These are phyloP conservation scores for Sipha maydis DNA, from an alignment of 2,888 invertebrate species.

Conservation along the genomic window DNA sequence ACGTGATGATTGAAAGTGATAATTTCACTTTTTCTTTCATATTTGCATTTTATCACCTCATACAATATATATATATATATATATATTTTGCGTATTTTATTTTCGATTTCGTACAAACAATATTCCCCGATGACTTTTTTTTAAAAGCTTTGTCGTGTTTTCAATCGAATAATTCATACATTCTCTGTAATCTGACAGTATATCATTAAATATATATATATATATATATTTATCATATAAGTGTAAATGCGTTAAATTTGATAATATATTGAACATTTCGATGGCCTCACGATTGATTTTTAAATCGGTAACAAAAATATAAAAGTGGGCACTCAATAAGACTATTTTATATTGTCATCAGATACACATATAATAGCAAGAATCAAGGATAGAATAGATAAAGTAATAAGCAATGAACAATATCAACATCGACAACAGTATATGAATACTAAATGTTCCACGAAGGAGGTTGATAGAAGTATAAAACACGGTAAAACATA, in stretches of 20 bases:
- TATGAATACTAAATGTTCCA: too few relatives aligned
- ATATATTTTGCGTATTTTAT: neutral
- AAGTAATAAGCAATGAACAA: too few relatives aligned
- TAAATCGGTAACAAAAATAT: neutral
- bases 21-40: neutral
- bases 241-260: neutral
- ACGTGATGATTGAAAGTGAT: neutral
- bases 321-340: neutral
- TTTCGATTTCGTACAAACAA: neutral
- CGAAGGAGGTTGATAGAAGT: too few relatives aligned
- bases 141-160: slow-evolving; percentile 29
- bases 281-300: neutral
- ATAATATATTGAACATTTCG: neutral
- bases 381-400: too few relatives aligned
- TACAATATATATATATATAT: neutral
- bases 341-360: neutral
- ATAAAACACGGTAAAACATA: too few relatives aligned
- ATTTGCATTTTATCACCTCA: neutral
- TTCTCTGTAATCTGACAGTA: neutral
- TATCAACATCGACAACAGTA: too few relatives aligned
- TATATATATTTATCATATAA: neutral
- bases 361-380: too few relatives aligned
- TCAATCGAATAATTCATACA: neutral
- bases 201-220: neutral
- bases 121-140: slow-evolving; percentile 8